Evolutionary conservation across 92 coral and sea anemone species (phyloP).

Genomic region (Montipora capitata): DNA sequence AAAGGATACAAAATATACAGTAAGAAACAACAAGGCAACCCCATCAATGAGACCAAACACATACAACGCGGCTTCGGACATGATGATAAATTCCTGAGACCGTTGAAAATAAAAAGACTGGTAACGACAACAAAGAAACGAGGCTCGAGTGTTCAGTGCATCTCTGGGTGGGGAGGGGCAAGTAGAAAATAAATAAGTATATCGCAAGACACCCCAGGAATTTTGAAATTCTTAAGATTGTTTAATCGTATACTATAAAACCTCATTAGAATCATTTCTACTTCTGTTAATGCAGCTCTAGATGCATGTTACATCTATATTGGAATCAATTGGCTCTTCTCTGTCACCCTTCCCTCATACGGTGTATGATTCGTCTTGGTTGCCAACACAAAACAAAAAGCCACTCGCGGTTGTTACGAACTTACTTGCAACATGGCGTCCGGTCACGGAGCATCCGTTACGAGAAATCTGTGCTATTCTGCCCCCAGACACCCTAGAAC

Average conservation of each 20-base stretch:
- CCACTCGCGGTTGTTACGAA: slow-evolving; percentile 42
- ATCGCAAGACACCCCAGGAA: background rate
- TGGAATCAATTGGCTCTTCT: background rate
- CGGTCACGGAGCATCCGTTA: slow-evolving; percentile 87
- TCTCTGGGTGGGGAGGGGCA: slow-evolving; percentile 1
- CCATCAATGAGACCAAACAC: slow-evolving; percentile 94
- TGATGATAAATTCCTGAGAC: slow-evolving; percentile 67
- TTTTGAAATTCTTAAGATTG: background rate
- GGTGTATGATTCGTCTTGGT: slow-evolving; percentile 15
- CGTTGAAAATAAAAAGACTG: slow-evolving; percentile 21
- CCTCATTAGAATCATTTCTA: too few species aligned
- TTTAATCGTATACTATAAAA: too few species aligned
- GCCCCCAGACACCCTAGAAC: slow-evolving; percentile 96
- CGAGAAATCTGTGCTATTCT: slow-evolving; percentile 90
- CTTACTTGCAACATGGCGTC: slow-evolving; percentile 96
- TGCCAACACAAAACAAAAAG: slow-evolving; percentile 56
- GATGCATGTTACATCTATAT: too few species aligned
- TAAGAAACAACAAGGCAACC: slow-evolving; percentile 91
- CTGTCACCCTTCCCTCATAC: background rate
- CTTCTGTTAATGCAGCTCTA: too few species aligned
- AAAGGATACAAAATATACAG: slow-evolving; percentile 99
- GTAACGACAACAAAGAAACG: slow-evolving; percentile 59
- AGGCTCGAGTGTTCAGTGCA: background rate
- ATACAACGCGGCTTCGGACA: slow-evolving; percentile 89
- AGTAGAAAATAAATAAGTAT: background rate